These are phyloP conservation scores for Muntiacus reevesi DNA, from an alignment of 2,113 vertebrate species.

Conservation along the genomic window DNA sequence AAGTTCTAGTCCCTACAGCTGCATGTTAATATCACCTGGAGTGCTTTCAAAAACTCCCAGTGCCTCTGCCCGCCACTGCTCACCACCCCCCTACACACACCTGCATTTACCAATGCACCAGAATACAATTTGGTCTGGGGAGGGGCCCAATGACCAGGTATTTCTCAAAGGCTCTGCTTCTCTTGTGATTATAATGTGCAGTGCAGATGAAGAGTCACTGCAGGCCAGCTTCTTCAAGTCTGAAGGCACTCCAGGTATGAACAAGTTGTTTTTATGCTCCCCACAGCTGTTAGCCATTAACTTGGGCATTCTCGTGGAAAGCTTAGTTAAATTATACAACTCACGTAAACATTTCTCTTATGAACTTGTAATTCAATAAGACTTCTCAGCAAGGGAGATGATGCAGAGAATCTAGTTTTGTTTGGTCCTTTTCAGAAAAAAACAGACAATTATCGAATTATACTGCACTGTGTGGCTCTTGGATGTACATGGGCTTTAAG, in stretches of 20 bases:
- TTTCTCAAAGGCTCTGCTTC: neutral
- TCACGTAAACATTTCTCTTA: slow-evolving; percentile 16
- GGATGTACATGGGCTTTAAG: neutral
- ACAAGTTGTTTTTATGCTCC: neutral
- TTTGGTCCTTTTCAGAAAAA: slow-evolving; percentile 5
- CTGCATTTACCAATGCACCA: neutral
- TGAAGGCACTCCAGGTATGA: neutral
- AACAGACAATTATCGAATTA: neutral
- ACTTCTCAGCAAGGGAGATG: neutral
- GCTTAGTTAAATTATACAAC: neutral
- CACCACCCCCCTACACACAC: neutral
- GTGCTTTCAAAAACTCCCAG: neutral
- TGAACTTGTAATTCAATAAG: neutral
- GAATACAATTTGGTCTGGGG: neutral
- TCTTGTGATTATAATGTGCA: neutral
- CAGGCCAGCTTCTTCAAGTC: neutral
- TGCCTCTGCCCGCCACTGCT: neutral
- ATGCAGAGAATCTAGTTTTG: neutral
- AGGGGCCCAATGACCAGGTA: neutral
- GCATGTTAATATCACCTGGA: neutral
- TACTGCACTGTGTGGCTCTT: neutral
- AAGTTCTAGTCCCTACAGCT: neutral
- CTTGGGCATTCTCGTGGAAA: neutral
- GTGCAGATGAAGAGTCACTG: neutral
- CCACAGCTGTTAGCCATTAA: slow-evolving; percentile 51